phyloP scores from a whole-genome alignment of 2,888 invertebrate species.

The Amitus sp. region DNA sequence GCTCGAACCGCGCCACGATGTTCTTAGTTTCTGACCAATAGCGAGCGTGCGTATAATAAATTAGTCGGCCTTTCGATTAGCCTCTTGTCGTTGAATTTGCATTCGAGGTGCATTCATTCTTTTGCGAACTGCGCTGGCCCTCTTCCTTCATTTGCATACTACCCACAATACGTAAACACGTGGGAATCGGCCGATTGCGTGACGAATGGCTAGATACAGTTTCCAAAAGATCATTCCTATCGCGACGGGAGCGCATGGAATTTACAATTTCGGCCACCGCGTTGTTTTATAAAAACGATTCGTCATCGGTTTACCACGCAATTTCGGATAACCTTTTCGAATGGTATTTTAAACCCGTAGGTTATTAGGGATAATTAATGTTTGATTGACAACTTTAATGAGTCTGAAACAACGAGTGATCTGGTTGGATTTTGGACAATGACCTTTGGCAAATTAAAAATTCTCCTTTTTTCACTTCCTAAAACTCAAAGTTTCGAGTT shows the following conservation, averaged over 20 bases:
- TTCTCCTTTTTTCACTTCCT: no score
- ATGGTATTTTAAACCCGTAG: no score
- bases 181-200: conserved; percentile 34
- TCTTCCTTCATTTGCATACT: conserved; percentile 34
- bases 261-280: conserved; percentile 22
- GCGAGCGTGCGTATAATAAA: conserved; percentile 39
- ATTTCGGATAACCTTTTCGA: no score
- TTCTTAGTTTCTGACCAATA: conserved; percentile 28
- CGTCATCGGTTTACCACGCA: no score
- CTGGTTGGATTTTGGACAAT: no score
- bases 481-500: no score
- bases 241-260: conserved; percentile 21
- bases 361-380: no score
- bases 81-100: conserved; percentile 38
- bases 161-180: conserved; percentile 36
- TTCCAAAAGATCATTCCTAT: conserved; percentile 29
- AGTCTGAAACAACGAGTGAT: no score
- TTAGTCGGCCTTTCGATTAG: conserved; percentile 41
- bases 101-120: conserved; percentile 40
- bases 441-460: no score
- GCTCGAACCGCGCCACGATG: conserved; percentile 12
- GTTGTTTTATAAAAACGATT: no score
- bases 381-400: no score
- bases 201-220: conserved; percentile 25
- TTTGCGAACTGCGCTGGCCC: conserved; percentile 17